A percentile compares a stretch with the other conserved stretches of the same genome.
Evolutionary conservation across 1,140 invertebrate species (phyloP).

Genomic region (Macrocentrus cingulum): DNA sequence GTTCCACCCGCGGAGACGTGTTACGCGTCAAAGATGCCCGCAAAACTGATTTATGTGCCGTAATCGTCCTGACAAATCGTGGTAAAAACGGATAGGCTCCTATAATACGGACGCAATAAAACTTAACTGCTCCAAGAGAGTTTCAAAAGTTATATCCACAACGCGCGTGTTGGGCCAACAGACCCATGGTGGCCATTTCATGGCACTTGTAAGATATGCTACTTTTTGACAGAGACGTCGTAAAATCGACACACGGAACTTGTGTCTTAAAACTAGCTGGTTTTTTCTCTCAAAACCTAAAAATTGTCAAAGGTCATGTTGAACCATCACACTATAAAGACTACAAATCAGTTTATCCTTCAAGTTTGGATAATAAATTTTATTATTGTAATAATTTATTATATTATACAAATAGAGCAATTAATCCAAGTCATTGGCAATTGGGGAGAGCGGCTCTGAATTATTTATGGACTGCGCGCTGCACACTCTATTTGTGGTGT

Average conservation of each 20-base stretch:
- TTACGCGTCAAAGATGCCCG: conserved; percentile 22
- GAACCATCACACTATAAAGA: too few species aligned
- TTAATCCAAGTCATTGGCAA: too few species aligned
- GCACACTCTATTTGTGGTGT: conserved; percentile 14
- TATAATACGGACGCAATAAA: conserved; percentile 42
- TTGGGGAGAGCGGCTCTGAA: too few species aligned
- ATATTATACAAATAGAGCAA: too few species aligned
- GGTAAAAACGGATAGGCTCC: conserved; percentile 45
- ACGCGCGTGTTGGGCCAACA: conserved; percentile 29
- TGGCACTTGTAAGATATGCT: not conserved
- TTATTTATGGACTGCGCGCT: conserved; percentile 40
- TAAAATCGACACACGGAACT: conserved; percentile 13
- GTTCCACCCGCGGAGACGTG: conserved; percentile 13
- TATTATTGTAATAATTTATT: too few species aligned
- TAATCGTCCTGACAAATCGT: conserved; percentile 54
- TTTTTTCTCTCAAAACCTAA: not conserved
- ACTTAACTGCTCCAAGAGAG: conserved; percentile 42
- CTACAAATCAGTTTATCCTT: too few species aligned
- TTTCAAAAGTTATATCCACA: too few species aligned
- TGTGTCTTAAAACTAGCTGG: conserved; percentile 3
- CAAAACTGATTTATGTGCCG: conserved; percentile 47
- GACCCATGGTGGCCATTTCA: conserved; percentile 19
- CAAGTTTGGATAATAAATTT: too few species aligned
- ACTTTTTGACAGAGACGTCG: conserved; percentile 10
- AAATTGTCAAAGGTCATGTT: conserved; percentile 5